Evolutionary conservation across 2,888 invertebrate genomes (phyloP).

Genomic region (Polyommatus icarus): DNA sequence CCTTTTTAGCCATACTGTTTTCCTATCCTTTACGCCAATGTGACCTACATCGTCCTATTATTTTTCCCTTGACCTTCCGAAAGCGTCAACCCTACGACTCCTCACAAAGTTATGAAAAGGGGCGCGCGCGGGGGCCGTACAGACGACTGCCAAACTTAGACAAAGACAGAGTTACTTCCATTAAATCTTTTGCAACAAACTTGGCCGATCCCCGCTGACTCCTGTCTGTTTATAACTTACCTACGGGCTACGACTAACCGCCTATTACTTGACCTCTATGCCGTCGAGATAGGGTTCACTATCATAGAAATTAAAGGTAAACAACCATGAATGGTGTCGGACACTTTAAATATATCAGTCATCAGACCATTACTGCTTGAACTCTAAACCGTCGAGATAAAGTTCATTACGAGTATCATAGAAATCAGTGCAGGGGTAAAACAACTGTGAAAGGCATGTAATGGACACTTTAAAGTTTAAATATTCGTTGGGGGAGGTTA

Average conservation of each 20-base stretch:
- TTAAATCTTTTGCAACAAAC: conserved; percentile 78
- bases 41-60: neutral
- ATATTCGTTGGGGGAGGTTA: neutral
- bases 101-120: conserved; percentile 59
- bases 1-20: neutral
- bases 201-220: conserved; percentile 61
- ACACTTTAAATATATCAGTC: neutral
- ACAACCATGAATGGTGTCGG: neutral
- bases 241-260: conserved; percentile 29
- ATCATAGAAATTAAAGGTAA: neutral
- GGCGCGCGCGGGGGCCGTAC: conserved; percentile 48
- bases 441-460: neutral
- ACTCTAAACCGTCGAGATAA: no score
- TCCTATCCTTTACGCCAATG: neutral
- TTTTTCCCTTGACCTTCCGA: neutral
- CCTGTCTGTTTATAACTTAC: conserved; percentile 49
- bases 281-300: neutral
- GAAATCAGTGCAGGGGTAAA: no score
- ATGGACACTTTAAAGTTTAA: neutral
- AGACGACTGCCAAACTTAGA: conserved; percentile 73
- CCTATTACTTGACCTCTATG: neutral
- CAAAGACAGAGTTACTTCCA: conserved; percentile 76
- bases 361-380: neutral
- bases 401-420: no score
- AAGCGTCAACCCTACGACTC: conserved; percentile 54